Base-by-base conservation (phyloP, 2,888 invertebrate genomes). In the Cryptocephalus moraei region DNA sequence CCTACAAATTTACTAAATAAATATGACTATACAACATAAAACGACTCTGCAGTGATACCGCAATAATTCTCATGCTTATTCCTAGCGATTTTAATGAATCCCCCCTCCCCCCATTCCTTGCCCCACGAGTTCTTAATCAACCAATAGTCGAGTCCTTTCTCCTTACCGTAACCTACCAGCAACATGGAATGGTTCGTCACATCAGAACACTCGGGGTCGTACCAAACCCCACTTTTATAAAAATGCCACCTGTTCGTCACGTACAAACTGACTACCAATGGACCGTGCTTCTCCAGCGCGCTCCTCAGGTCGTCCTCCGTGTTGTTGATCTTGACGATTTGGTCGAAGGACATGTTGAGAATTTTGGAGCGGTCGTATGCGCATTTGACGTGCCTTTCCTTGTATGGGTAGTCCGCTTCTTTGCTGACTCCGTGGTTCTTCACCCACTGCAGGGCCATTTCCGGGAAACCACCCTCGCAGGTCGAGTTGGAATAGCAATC, bases 81-180 rank as follows among this genome's bases (percentile, higher is more conserved):
- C 9, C 52, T 45, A 8, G 49, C 47, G 39, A 56, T 51, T 49
- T 49, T 54, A 9, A 52, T 49, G 33, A 48, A 56, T 8, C 56
- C 56, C 40, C 45, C 39, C 51, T 56, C 41, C 44, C 53, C 50
- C 52, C 55, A 55, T 11, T 46, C 39, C 8, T 62, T 55, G 9
- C 77, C 73, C 77, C 77, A 80, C 13, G 79, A 79, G 62, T 82
- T 82, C 60, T 82, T 82, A 2, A 82, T 78, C 8, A 81, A 60
- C 80, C 81, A 82, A 56, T 53, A 53, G 39, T 53, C 50, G 8
- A 42, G 32, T 8, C 53, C 53, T 11, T 49, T 44, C 33, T 50
- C 53, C 11, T 41, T 46, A 1, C 53, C 53, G 36, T 50, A 53
- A 10, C 53, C 53, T 1, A 53, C 49, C 22, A 50, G 12, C 33